These are phyloP conservation scores for Scarus forsteni DNA, from an alignment of 2,797 vertebrate genomes.

Conservation along the genomic window DNA sequence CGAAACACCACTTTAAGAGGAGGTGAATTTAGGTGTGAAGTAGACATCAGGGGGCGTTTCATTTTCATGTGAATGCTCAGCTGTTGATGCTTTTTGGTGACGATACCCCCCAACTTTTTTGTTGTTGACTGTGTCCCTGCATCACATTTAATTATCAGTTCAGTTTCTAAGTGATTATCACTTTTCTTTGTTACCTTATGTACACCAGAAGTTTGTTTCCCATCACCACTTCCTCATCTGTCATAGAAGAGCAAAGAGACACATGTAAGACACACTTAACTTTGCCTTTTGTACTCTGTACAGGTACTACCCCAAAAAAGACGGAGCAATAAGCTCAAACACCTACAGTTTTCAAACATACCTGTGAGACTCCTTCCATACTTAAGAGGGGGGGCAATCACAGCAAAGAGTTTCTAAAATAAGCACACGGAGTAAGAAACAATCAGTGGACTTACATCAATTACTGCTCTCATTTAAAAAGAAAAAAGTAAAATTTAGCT, in stretches of 20 bases:
- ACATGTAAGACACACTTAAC: background rate
- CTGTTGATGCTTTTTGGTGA: too few species aligned
- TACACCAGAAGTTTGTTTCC: slow-evolving; percentile 98
- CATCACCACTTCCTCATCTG: slow-evolving; percentile 97
- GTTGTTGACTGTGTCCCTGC: too few species aligned
- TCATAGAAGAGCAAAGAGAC: slow-evolving; percentile 19
- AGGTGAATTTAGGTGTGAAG: too few species aligned
- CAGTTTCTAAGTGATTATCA: background rate
- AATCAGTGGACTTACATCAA: background rate
- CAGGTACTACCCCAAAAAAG: background rate
- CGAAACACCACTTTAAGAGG: too few species aligned
- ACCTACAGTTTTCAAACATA: slow-evolving; percentile 57
- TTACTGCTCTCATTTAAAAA: background rate
- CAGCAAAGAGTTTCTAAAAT: slow-evolving; percentile 94
- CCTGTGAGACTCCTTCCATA: slow-evolving; percentile 92
- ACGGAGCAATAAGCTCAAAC: background rate
- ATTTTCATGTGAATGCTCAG: too few species aligned
- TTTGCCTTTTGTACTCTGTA: background rate
- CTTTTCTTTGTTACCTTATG: slow-evolving; percentile 87
- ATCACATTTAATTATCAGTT: background rate
- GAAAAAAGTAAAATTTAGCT: too few species aligned
- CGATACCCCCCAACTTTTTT: too few species aligned
- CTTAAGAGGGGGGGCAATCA: slow-evolving; percentile 90
- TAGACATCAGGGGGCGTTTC: too few species aligned
- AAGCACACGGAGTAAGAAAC: slow-evolving; percentile 9